Percentiles rank a stretch among this genome's conserved stretches.
Conservation (phyloP, 2,888 invertebrate genomes). For the Caenorhabditis becei region DNA sequence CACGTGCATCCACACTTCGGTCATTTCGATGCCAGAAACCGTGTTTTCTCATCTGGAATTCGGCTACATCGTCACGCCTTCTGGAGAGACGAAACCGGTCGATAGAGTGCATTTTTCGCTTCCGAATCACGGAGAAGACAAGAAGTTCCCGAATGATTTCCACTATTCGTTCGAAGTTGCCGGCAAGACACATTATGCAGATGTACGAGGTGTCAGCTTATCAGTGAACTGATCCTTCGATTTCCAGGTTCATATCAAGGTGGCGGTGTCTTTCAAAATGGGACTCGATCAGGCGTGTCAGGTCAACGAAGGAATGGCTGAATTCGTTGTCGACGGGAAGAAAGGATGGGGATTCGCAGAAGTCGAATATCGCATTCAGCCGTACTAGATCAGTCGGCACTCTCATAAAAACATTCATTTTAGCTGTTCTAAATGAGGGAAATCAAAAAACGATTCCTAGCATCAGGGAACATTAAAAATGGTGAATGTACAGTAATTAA, state of each 20-base stretch:
- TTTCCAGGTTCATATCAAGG: slow-evolving; percentile 64
- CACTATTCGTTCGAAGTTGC: slow-evolving; percentile 75
- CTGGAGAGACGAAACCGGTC: slow-evolving; percentile 70
- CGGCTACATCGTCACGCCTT: slow-evolving; percentile 83
- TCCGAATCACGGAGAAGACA: slow-evolving; percentile 75
- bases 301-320: slow-evolving; percentile 83
- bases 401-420: slow-evolving; percentile 31
- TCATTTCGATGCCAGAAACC: slow-evolving; percentile 88
- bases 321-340: slow-evolving; percentile 85
- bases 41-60: slow-evolving; percentile 84
- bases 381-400: slow-evolving; percentile 66
- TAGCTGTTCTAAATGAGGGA: not conserved
- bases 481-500: slow-evolving; percentile 7
- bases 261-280: slow-evolving; percentile 76
- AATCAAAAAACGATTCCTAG: slow-evolving; percentile 19
- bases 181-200: slow-evolving; percentile 62
- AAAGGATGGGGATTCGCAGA: slow-evolving; percentile 86
- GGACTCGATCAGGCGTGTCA: slow-evolving; percentile 73
- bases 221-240: not conserved
- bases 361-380: slow-evolving; percentile 85
- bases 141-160: slow-evolving; percentile 75
- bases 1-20: slow-evolving; percentile 86
- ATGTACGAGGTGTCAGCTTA: slow-evolving; percentile 14
- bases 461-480: slow-evolving; percentile 1
- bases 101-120: slow-evolving; percentile 75